These are phyloP conservation scores for Myotis davidii DNA, from an alignment of 2,113 vertebrate genomes.

Conservation along the genomic window DNA sequence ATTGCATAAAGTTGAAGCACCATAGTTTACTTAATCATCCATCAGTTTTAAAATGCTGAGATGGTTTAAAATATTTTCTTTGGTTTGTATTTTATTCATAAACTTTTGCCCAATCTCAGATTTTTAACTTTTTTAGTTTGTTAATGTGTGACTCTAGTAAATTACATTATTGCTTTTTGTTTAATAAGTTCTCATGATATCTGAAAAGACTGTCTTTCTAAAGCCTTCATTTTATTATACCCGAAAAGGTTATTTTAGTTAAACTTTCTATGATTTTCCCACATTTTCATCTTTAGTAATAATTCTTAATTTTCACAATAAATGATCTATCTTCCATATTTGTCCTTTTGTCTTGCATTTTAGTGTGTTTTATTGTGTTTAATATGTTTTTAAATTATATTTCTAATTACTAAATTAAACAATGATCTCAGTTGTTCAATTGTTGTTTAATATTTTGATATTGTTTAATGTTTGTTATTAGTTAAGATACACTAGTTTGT, in stretches of 20 bases:
- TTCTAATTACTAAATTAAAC: not conserved
- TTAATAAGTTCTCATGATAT: not conserved
- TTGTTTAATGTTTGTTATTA: not conserved
- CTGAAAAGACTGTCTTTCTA: not conserved
- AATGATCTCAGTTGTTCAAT: not conserved
- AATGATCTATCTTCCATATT: not conserved
- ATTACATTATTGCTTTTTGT: not conserved
- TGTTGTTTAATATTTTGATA: not conserved
- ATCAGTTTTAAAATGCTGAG: not conserved
- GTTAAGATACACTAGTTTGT: not conserved
- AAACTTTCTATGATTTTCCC: not conserved
- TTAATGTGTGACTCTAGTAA: not conserved
- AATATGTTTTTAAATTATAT: not conserved
- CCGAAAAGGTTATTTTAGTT: not conserved
- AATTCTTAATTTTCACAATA: not conserved
- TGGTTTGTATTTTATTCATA: not conserved
- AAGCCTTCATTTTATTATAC: not conserved
- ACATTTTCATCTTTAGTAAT: not conserved
- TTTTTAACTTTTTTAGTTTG: not conserved
- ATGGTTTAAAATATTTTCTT: slow-evolving; percentile 13
- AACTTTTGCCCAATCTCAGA: not conserved
- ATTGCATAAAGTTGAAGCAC: not conserved
- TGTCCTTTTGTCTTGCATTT: slow-evolving; percentile 22
- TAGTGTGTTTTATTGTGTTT: not conserved
- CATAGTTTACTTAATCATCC: not conserved